Base-by-base conservation (phyloP, 30 jellyfish, hydroid and myxozoan genomes). In the Sanderia malayensis region DNA sequence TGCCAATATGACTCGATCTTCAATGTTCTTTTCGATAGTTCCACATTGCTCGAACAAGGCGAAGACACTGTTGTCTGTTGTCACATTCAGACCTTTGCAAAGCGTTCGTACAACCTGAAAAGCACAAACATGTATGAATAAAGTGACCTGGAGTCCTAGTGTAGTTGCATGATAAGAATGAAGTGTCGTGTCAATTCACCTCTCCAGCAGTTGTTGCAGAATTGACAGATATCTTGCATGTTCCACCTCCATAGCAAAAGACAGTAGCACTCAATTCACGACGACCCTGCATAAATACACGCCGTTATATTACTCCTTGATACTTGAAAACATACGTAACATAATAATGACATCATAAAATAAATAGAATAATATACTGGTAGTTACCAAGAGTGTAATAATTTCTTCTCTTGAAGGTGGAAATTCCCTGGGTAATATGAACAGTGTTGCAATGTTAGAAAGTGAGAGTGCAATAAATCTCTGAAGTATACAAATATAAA, bases 121-220 rank as follows among this genome's bases (percentile, higher is more conserved):
- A 8, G 27, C 15, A 19, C n/a, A n/a, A n/a, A n/a, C n/a, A n/a
- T n/a, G n/a, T n/a, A n/a, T n/a, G n/a, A n/a, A n/a, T n/a, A n/a
- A n/a, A n/a, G n/a, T n/a, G n/a, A n/a, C n/a, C n/a, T n/a, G n/a
- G n/a, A n/a, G n/a, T n/a, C n/a, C n/a, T n/a, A n/a, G n/a, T n/a
- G n/a, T n/a, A n/a, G n/a, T n/a, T n/a, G n/a, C n/a, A n/a, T n/a
- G n/a, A n/a, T n/a, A n/a, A n/a, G n/a, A n/a, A n/a, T n/a, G n/a
- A n/a, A n/a, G n/a, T n/a, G n/a, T n/a, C n/a, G n/a, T n/a, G n/a
- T n/a, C n/a, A n/a, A n/a, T 75, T 58, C 33, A 85, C 95, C 86
- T 93, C 99, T 0, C 99, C 99, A 55, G 97, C 95, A 0, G 99
- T 93, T 57, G 96, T 93, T 18, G 99, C 85, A 9, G 99, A 93